phyloP scores from a whole-genome alignment of 2,888 invertebrate species.

The Sinopyrophorus schimmeli region DNA sequence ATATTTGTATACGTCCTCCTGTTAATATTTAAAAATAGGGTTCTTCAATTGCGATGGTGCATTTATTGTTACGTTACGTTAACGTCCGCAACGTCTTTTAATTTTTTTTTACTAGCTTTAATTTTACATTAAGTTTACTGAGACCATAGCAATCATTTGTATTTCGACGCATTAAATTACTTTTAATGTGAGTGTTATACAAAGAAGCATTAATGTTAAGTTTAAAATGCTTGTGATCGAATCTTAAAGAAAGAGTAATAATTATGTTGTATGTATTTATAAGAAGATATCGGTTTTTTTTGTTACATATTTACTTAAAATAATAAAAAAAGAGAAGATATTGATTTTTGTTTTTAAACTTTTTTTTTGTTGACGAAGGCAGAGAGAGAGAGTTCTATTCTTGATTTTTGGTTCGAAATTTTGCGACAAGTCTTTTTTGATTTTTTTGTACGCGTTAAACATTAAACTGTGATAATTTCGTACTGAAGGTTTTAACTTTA shows the following conservation, averaged over 20 bases:
- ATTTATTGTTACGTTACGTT: constrained; percentile 34
- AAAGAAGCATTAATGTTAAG: constrained; percentile 32
- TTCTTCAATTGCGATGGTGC: constrained; percentile 20
- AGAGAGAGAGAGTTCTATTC: too few relatives aligned
- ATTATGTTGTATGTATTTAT: constrained; percentile 47
- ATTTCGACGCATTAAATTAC: constrained; percentile 16
- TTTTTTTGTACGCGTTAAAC: constrained; percentile 34
- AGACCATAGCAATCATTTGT: constrained; percentile 27
- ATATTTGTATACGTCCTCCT: too few relatives aligned
- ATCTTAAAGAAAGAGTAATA: constrained; percentile 29
- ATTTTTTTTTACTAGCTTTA: constrained; percentile 31
- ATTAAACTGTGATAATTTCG: constrained; percentile 55
- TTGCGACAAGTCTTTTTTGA: constrained; percentile 37
- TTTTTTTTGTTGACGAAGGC: too few relatives aligned
- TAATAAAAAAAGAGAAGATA: constrained; percentile 53
- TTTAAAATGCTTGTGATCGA: constrained; percentile 35
- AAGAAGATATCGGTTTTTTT: constrained; percentile 49
- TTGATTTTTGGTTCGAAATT: too few relatives aligned
- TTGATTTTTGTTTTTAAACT: constrained; percentile 44
- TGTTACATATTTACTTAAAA: constrained; percentile 50
- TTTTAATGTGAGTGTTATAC: constrained; percentile 21
- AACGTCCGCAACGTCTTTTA: constrained; percentile 31
- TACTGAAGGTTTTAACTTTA: constrained; percentile 47
- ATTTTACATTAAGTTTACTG: constrained; percentile 31
- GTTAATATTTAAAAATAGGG: constrained; percentile 17